Conservation (phyloP, 1,140 invertebrate genomes). For the Zaprionus inermis region DNA sequence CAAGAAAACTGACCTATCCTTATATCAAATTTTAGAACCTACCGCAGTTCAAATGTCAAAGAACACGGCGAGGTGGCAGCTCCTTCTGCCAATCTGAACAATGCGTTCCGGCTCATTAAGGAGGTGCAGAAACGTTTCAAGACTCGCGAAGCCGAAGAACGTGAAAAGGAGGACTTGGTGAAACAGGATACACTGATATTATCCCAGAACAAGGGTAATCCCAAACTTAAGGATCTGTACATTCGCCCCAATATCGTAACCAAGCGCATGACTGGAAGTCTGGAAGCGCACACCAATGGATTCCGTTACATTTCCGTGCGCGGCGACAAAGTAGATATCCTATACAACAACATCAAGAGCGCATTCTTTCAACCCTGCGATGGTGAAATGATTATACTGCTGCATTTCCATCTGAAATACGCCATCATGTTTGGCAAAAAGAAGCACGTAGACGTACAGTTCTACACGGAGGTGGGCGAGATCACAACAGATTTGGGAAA, state of each 20-base stretch:
- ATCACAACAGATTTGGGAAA: conserved; percentile 99
- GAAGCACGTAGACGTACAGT: conserved; percentile 99
- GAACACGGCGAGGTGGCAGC: conserved; percentile 98
- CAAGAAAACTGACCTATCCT: background rate
- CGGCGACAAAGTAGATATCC: conserved; percentile 99
- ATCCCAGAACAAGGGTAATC: conserved; percentile 98
- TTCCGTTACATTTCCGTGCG: conserved; percentile 99
- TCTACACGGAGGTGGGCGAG: conserved; percentile 99
- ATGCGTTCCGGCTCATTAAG: conserved; percentile 98
- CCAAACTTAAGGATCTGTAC: conserved; percentile 99
- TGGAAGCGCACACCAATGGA: conserved; percentile 98
- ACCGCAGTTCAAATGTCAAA: conserved; percentile 98
- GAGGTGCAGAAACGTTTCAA: conserved; percentile 99
- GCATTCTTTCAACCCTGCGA: conserved; percentile 99
- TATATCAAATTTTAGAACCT: conserved; percentile 89
- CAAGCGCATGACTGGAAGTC: conserved; percentile 96
- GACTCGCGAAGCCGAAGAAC: conserved; percentile 98
- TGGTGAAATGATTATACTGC: conserved; percentile 99
- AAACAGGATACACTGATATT: conserved; percentile 99
- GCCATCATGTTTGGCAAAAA: conserved; percentile 99
- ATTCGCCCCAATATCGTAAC: conserved; percentile 99
- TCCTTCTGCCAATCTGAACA: conserved; percentile 98
- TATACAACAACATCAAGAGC: conserved; percentile 99
- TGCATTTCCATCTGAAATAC: conserved; percentile 99
- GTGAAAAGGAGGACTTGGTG: conserved; percentile 99